Base-by-base conservation (phyloP, 2,888 invertebrate genomes). In the Hydraecia micacea region DNA sequence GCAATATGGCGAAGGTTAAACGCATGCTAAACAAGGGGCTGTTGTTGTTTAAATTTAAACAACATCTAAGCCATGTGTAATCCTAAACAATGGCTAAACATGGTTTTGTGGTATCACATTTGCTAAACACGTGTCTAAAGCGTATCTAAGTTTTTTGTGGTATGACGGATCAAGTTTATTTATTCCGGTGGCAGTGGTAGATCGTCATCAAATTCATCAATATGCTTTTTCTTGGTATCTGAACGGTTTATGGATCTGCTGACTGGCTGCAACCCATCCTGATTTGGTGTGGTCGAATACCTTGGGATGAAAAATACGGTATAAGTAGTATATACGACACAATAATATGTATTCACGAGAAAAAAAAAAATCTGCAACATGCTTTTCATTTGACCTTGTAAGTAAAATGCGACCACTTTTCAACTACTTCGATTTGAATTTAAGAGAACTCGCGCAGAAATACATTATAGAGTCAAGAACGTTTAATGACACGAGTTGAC, bases 131-230 rank as follows among this genome's bases (percentile, higher is more conserved):
- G n/a, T n/a, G n/a, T n/a, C n/a, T n/a, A n/a, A n/a, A n/a, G n/a
- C n/a, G n/a, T n/a, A n/a, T n/a, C n/a, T n/a, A n/a, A n/a, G n/a
- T n/a, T n/a, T n/a, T n/a, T n/a, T n/a, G n/a, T n/a, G n/a, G n/a
- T n/a, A n/a, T n/a, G n/a, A 32, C 32, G 3, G 3, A 32, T 32
- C 32, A 18, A 28, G n/a, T 58, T 36, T 15, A 55, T 70, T 87
- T 91, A 97, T 83, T 97, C 97, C 3, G 96, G 97, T 2, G 97
- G 97, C 62, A 97, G 87, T 21, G 97, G 97, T 67, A 97, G 88
- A 67, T 97, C 97, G n/a, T 96, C 96, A 6, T 96, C 96, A 73
- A 93, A 94, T 60, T 95, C 95, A 58, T 95, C 95, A 11, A 89
- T 68, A 58, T 90, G 87, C 86, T 94, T 96, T 91, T 94, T 95